Evolutionary conservation across 2,113 vertebrate species (phyloP), one percentile per base, ranked within the genome.

Genomic region (Mus spicilegus): DNA sequence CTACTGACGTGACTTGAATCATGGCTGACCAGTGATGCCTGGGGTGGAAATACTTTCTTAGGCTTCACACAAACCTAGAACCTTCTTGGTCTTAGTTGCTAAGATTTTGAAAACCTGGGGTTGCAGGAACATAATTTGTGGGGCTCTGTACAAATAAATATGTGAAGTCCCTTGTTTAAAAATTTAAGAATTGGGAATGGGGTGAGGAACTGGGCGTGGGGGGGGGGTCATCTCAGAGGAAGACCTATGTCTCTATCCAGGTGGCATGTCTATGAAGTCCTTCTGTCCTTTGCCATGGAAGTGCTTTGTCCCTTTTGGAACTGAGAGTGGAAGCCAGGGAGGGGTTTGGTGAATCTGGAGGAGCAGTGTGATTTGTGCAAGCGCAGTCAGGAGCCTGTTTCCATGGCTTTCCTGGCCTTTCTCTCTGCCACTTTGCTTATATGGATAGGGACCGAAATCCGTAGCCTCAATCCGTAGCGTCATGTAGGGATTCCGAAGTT

Each of bases 321-420:
- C 73, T 94, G 51, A 87, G 77, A 26, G 22, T 26, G 46, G 24
- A 46, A 82, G 26, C 11, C n/a, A 46, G 51, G 42, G 36, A 49
- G 51, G 28, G 8, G 20, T 30, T 58, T 42, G 16, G 58, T 0
- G 7, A 56, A 14, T 20, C 0, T 0, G 16, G 2, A 72, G 39
- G 9, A 69, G 42, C 7, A 16, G 12, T 22, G 12, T 42, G 58
- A 39, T 5, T 7, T 58, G 9, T 2, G 0, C 6, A 36, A 33
- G 13, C 22, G 4, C 17, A n/a, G 19, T 24, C 54, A 81, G 4
- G 54, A 58, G 19, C 51, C 54, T 81, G 2, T 22, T 81, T 58
- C 54, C 78, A 13, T 14, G 16, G 67, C 24, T 87, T 56, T 65
- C 20, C 24, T 39, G 77, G 1, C 2, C 14, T 24, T 56, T 91